phyloP scores from a whole-genome alignment of 2,797 vertebrate genomes.

The Peromyscus melanophrys region DNA sequence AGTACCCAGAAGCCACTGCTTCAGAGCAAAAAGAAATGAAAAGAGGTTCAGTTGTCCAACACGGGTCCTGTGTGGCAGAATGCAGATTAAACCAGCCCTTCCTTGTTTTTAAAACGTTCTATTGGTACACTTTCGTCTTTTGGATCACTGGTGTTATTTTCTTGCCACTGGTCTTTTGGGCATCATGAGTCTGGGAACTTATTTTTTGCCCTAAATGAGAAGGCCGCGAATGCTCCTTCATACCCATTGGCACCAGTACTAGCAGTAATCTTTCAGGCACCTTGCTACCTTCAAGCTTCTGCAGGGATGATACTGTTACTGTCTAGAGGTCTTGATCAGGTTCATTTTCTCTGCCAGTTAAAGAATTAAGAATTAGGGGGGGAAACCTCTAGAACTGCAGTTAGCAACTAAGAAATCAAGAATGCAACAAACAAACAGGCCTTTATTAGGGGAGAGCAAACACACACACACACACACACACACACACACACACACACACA shows the following conservation, averaged over 20 bases:
- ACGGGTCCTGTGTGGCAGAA: slow-evolving; percentile 80
- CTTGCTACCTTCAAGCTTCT: slow-evolving; percentile 83
- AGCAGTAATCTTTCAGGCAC: slow-evolving; percentile 92
- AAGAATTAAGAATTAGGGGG: background rate
- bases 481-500: background rate
- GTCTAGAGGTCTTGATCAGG: background rate
- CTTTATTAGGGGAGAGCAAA: background rate
- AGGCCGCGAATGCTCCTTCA: slow-evolving; percentile 94
- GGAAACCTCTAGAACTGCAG: background rate
- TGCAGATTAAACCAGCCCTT: slow-evolving; percentile 96
- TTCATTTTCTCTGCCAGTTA: background rate
- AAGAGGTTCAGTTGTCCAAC: background rate
- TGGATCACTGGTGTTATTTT: slow-evolving; percentile 95
- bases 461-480: background rate
- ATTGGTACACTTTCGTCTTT: slow-evolving; percentile 94
- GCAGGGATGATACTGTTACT: background rate
- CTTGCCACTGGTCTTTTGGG: slow-evolving; percentile 95
- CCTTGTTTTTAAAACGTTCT: slow-evolving; percentile 95
- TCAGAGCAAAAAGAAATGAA: background rate
- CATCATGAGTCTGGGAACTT: slow-evolving; percentile 94
- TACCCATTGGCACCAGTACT: too few relatives aligned
- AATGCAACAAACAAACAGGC: background rate
- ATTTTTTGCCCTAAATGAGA: slow-evolving; percentile 90
- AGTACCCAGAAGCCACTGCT: background rate
- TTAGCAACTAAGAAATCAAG: background rate